phyloP scores from a whole-genome alignment of 64 coral and sea anemone species.

The Dendrophyllia cribrosa region DNA sequence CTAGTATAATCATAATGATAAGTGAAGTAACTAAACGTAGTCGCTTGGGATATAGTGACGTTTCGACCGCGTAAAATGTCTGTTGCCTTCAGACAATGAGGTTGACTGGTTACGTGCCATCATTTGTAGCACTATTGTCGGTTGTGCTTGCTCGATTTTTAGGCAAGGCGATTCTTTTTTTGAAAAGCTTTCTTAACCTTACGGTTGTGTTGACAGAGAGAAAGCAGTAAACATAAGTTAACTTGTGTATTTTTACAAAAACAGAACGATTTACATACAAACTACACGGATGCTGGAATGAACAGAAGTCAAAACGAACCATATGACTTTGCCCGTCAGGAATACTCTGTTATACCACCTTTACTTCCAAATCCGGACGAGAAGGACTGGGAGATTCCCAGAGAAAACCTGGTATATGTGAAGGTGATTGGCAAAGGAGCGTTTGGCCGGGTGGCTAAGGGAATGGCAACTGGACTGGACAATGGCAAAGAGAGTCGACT shows the following conservation, averaged over 20 bases:
- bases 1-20: too few species aligned
- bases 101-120: too few species aligned
- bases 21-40: too few species aligned
- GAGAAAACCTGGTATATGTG: slow-evolving; percentile 18
- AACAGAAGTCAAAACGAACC: neutral
- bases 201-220: too few species aligned
- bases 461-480: neutral
- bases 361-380: neutral
- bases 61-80: too few species aligned
- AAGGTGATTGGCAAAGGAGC: slow-evolving; percentile 75
- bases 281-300: neutral
- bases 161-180: too few species aligned
- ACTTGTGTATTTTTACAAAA: neutral
- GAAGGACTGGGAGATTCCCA: slow-evolving; percentile 52
- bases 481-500: slow-evolving; percentile 2
- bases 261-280: neutral
- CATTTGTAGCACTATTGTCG: too few species aligned
- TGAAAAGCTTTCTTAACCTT: too few species aligned
- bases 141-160: too few species aligned
- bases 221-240: neutral
- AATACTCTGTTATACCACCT: slow-evolving; percentile 58
- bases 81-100: too few species aligned
- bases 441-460: slow-evolving; percentile 67
- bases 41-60: too few species aligned
- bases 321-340: neutral